Evolutionary conservation across 1,140 invertebrate genomes (phyloP).

Genomic region (Ips nitidus): DNA sequence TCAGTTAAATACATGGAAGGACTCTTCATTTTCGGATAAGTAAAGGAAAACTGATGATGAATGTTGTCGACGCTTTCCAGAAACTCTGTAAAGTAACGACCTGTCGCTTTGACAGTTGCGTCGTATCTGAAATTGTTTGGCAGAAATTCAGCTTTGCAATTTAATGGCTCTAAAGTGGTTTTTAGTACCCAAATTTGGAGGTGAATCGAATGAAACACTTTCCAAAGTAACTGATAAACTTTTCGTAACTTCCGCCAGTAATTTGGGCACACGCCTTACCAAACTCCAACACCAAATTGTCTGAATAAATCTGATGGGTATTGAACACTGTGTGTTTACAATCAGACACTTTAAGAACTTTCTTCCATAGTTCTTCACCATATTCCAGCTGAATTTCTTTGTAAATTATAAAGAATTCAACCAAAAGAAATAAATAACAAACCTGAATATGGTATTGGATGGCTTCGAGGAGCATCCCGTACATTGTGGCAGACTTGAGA

Average conservation of each 20-base stretch:
- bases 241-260: conserved; percentile 61
- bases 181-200: conserved; percentile 72
- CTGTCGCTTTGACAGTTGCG: conserved; percentile 78
- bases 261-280: conserved; percentile 59
- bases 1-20: conserved; percentile 86
- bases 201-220: conserved; percentile 86
- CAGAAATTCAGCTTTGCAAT: too few species aligned
- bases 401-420: neutral
- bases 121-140: conserved; percentile 64
- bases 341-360: conserved; percentile 68
- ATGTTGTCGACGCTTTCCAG: conserved; percentile 88
- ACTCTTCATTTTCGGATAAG: conserved; percentile 86
- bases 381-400: conserved; percentile 67
- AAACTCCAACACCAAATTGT: conserved; percentile 73
- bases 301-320: conserved; percentile 81
- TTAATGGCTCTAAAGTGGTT: too few species aligned
- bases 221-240: conserved; percentile 83
- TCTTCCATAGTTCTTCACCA: conserved; percentile 76
- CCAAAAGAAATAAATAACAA: neutral
- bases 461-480: conserved; percentile 23
- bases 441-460: conserved; percentile 25
- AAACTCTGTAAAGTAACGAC: conserved; percentile 87
- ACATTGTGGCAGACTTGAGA: conserved; percentile 7
- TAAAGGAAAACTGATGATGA: conserved; percentile 84
- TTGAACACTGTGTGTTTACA: conserved; percentile 73